These are phyloP conservation scores for Apostichopus japonicus DNA, from an alignment of 35 echinoderm and acorn worm species.

Conservation along the genomic window DNA sequence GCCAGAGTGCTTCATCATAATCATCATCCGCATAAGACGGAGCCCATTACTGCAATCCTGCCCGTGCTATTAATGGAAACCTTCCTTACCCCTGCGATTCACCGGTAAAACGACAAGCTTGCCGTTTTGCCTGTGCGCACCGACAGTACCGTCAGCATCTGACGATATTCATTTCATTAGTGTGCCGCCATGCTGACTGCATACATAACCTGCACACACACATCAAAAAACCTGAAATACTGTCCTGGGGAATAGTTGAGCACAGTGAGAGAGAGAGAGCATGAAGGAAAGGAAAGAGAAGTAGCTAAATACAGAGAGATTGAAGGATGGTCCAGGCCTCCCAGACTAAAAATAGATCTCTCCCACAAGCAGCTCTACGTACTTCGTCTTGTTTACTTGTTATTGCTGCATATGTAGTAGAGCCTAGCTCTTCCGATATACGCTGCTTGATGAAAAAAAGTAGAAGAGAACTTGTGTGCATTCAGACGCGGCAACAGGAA, in stretches of 20 bases:
- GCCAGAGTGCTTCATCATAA: background rate
- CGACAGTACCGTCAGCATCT: slow-evolving; percentile 1
- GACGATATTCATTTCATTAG: slow-evolving; percentile 23
- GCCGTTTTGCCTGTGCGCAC: background rate
- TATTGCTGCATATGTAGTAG: slow-evolving; percentile 13
- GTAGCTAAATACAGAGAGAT: slow-evolving; percentile 12
- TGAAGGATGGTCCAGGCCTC: slow-evolving; percentile 20
- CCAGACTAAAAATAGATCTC: slow-evolving; percentile 9
- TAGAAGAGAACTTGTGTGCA: background rate
- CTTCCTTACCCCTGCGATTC: background rate
- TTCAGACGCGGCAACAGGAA: background rate
- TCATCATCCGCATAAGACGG: background rate
- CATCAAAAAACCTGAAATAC: background rate
- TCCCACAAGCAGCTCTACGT: background rate
- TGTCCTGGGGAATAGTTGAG: slow-evolving; percentile 16
- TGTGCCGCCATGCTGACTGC: slow-evolving; percentile 19
- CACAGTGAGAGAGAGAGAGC: no score
- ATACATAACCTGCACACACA: slow-evolving; percentile 9
- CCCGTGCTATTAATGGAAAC: slow-evolving; percentile 7
- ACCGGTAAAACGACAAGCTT: background rate
- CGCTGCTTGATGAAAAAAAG: background rate
- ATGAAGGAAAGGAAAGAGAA: background rate
- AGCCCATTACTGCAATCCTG: background rate
- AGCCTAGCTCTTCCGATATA: background rate
- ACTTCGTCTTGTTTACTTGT: slow-evolving; percentile 19